Conservation (phyloP, 1,140 invertebrate genomes). For the Cyclargus thomasi region DNA sequence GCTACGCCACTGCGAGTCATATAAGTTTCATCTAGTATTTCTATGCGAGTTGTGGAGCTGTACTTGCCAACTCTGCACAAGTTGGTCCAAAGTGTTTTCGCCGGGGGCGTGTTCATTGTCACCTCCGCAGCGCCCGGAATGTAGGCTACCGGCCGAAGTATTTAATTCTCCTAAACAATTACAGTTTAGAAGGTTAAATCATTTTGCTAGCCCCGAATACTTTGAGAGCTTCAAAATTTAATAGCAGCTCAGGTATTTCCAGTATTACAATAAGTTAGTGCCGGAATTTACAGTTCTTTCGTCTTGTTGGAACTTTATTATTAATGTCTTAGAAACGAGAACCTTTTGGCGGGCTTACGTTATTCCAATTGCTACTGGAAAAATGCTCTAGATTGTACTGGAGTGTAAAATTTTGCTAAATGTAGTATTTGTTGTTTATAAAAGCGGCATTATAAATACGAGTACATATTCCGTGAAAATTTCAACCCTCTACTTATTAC, state of each 20-base stretch:
- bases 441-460: no score
- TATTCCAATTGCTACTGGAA: no score
- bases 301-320: not conserved
- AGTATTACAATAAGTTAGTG: not conserved
- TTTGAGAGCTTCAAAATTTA: constrained; percentile 4
- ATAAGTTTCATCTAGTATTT: not conserved
- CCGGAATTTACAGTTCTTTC: not conserved
- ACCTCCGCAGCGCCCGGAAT: not conserved
- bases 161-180: constrained; percentile 10
- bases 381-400: no score
- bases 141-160: not conserved
- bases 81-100: not conserved
- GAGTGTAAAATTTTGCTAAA: no score
- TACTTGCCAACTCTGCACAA: not conserved
- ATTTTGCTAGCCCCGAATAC: constrained; percentile 1
- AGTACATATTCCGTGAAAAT: no score
- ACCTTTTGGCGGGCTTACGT: no score
- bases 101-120: not conserved
- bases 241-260: not conserved
- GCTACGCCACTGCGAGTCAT: no score
- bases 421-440: no score
- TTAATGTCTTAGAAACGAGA: no score
- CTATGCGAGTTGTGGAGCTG: not conserved
- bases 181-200: constrained; percentile 4
- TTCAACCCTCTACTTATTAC: no score